Base-by-base conservation (phyloP, 1,140 invertebrate genomes). In the Battus philenor region DNA sequence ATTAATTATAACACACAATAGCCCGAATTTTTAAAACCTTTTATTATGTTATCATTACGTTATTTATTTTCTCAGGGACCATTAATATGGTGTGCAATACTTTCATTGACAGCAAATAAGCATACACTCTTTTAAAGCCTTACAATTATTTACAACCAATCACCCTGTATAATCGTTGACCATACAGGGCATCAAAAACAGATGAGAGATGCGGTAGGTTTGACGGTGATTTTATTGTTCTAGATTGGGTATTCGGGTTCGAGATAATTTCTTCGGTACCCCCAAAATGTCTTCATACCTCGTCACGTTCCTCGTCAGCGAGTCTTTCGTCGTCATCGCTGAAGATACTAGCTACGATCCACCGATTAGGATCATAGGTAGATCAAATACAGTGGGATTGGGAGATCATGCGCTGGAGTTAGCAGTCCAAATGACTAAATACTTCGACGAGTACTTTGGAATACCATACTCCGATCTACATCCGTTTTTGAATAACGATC, bases 241-340 rank as follows among this genome's bases (percentile, higher is more conserved):
- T 44, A 74, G 68, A 16, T 18, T 65, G 10, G 44, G 18, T 4
- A 49, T 59, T 18, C 54, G 69, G 1, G 46, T 64, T 9, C 49
- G 33, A 8, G 68, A 69, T 15, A 62, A 72, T 11, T 85, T 83
- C 39, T 45, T 48, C 2, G 29, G 47, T 2, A 93, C 92, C 1
- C 91, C 94, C 0, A 79, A 78, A 6, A 97, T 97, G 94, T 94
- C 94, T 1, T 93, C 94, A 0, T 97, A 97, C 54, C 75, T 96
- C 0, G 87, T 96, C 0, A 94, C 94, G 0, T 93, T 95, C 66
- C 88, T 93, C 12, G 62, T 85, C 3, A 82, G 78, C 39, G 80
- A 85, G 39, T 57, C 64, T 1, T 82, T 85, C 34, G 24, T 53
- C 47, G 69, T 80, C 0, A 74, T 84, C 4, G 78, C 78, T 17